Evolutionary conservation across 2,797 vertebrate genomes (phyloP).

Genomic region (Hipposideros larvatus): DNA sequence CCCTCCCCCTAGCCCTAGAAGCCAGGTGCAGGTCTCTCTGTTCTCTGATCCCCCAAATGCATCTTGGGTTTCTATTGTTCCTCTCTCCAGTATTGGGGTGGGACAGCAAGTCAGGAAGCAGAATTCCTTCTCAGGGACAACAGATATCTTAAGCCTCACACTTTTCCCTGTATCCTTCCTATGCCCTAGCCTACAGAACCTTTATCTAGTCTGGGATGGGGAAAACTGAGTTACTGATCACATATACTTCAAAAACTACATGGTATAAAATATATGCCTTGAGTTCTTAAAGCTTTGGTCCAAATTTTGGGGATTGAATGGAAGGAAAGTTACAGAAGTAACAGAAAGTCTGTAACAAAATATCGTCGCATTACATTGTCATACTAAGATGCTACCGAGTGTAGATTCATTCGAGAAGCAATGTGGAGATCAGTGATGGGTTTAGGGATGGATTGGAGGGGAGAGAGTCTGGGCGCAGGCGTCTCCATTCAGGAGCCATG

Average conservation of each 20-base stretch:
- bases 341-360: slow-evolving; percentile 4
- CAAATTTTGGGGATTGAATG: background rate
- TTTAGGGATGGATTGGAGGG: background rate
- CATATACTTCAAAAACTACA: background rate
- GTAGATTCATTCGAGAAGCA: background rate
- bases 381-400: background rate
- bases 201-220: background rate
- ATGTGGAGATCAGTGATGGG: background rate
- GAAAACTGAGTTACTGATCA: background rate
- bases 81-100: background rate
- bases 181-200: background rate
- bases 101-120: background rate
- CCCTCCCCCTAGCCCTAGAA: background rate
- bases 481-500: background rate
- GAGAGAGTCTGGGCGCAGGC: background rate
- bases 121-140: background rate
- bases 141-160: background rate
- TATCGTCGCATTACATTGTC: background rate
- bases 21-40: background rate
- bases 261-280: background rate
- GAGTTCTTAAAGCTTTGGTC: background rate
- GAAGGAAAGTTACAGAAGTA: background rate
- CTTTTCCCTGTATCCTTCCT: background rate
- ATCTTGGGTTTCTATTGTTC: background rate
- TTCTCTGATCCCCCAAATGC: background rate